Conservation (phyloP, 2,888 invertebrate species). For the Clitarchus hookeri region DNA sequence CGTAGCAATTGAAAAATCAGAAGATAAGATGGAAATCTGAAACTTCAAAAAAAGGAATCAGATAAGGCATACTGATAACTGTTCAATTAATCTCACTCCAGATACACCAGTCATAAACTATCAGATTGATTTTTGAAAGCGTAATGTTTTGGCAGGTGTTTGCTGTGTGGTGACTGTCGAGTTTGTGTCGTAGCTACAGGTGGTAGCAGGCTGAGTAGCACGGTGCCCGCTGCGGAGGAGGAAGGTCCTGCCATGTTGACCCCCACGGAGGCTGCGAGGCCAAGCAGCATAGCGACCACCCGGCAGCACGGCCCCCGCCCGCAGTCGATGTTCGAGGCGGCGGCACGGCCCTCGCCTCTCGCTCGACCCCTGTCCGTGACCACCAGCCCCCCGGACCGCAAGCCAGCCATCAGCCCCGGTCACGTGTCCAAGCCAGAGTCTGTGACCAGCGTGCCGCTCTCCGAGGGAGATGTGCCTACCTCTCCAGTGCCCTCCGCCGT, state of each 20-base stretch:
- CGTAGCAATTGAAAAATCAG: not conserved
- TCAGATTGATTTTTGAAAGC: too few species aligned
- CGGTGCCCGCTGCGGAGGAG: not conserved
- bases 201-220: not conserved
- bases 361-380: slow-evolving; percentile 27
- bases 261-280: not conserved
- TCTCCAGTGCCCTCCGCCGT: slow-evolving; percentile 43
- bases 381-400: slow-evolving; percentile 23
- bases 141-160: too few species aligned
- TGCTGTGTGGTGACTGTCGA: too few species aligned
- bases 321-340: slow-evolving; percentile 29
- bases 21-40: too few species aligned
- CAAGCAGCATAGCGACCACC: slow-evolving; percentile 22
- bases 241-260: not conserved
- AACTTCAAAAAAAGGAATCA: too few species aligned
- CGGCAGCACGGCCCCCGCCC: slow-evolving; percentile 30
- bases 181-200: not conserved
- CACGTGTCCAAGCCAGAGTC: slow-evolving; percentile 26
- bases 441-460: slow-evolving; percentile 28
- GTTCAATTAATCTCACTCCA: too few species aligned
- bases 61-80: too few species aligned
- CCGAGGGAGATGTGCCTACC: slow-evolving; percentile 27
- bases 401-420: slow-evolving; percentile 26
- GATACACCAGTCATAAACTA: too few species aligned
- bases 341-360: not conserved